Evolutionary conservation across 2,113 vertebrate genomes (phyloP).

Genomic region (Phocoena phocoena): DNA sequence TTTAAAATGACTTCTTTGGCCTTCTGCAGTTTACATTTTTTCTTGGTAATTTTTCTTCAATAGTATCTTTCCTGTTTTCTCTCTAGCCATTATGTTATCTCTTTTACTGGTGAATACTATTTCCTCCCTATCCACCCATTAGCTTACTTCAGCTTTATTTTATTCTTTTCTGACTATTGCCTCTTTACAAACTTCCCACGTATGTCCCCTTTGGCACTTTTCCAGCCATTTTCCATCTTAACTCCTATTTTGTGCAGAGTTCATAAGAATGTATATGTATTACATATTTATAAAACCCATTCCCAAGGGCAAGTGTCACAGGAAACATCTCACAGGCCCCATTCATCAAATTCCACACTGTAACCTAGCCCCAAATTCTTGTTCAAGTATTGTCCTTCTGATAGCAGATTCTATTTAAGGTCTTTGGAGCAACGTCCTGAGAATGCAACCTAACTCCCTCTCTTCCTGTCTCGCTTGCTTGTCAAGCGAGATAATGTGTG

Average conservation of each 20-base stretch:
- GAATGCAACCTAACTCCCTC: not conserved
- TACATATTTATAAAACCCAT: not conserved
- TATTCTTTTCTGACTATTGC: slow-evolving; percentile 63
- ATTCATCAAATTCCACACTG: not conserved
- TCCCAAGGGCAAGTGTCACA: not conserved
- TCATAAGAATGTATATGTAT: not conserved
- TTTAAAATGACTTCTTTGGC: not conserved
- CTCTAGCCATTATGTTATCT: slow-evolving; percentile 61
- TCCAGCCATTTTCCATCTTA: slow-evolving; percentile 18
- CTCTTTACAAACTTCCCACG: slow-evolving; percentile 59
- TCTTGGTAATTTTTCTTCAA: slow-evolving; percentile 13
- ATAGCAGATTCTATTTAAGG: not conserved
- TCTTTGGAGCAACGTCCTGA: not conserved
- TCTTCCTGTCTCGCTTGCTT: not conserved
- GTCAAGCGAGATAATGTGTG: not conserved
- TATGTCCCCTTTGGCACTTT: slow-evolving; percentile 35
- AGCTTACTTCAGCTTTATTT: slow-evolving; percentile 73
- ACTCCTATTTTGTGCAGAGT: not conserved
- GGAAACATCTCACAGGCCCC: not conserved
- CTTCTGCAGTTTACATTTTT: slow-evolving; percentile 52
- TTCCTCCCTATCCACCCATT: slow-evolving; percentile 38
- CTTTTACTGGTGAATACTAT: slow-evolving; percentile 37
- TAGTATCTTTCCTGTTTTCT: slow-evolving; percentile 72
- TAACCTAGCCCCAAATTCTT: not conserved
- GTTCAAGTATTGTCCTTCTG: not conserved